Base-by-base conservation (phyloP, 2,797 vertebrate species). In the Phyllotis vaccarum region DNA sequence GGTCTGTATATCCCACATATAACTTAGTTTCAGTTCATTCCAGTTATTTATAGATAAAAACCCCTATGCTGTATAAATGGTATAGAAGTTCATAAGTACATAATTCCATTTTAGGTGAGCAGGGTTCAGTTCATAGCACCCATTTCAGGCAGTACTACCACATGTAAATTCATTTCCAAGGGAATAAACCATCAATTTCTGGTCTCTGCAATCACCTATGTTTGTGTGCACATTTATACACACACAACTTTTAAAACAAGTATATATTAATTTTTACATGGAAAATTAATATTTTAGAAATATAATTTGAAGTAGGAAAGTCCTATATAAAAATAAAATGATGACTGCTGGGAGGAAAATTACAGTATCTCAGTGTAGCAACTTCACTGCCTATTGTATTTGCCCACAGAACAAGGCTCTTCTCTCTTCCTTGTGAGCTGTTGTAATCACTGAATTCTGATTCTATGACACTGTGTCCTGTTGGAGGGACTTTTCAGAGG, bases 381-480 rank as follows among this genome's bases (percentile, higher is more conserved):
- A 76, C 93, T 95, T 58, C 27, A 89, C 62, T 54, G 19, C 76
- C 56, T 74, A 24, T 75, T 92, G 89, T 94, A 54, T 96, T 93
- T 79, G 82, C 93, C 21, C n/a, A 60, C 83, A 46, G n/a, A 91
- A 62, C 27, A 93, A 58, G 86, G 34, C 5, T 83, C 11, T 37
- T 86, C 94, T 94, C 62, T 79, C 74, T 94, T 96, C 62, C 85
- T 82, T 80, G 89, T 97, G 92, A 95, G 95, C 79, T 94, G 19
- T 66, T 95, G 17, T 72, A 96, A 83, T 97, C 95, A 94, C 40
- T 86, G 74, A 93, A 90, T 90, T 96, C 72, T 82, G 14, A 95
- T 10, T 80, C 74, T 92, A 89, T 95, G 93, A 91, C 81, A 94
- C 56, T 27, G 4, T 43, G n/a, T 94, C 81, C 81, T 94, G 62